Percentiles rank a stretch among this genome's conserved stretches.
phyloP scores from a whole-genome alignment of 2,797 vertebrate species.

The Borostomias antarcticus region DNA sequence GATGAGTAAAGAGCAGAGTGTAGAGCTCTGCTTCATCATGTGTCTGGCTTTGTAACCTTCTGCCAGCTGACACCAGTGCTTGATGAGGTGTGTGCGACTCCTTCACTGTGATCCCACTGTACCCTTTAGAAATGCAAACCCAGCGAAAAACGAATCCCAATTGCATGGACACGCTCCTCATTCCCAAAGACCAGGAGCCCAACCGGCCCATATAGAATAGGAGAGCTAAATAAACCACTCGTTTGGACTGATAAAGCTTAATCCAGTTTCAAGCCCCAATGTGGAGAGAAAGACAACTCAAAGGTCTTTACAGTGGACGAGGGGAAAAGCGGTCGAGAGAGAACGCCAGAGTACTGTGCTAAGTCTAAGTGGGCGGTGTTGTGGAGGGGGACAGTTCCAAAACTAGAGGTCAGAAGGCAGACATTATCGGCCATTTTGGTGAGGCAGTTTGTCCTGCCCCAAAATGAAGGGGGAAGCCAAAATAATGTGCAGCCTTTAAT shows the following conservation, averaged over 20 bases:
- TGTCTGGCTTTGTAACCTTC: slow-evolving; percentile 30
- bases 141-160: slow-evolving; percentile 64
- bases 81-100: slow-evolving; percentile 21
- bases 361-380: slow-evolving; percentile 72
- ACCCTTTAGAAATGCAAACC: slow-evolving; percentile 23
- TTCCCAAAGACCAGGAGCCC: slow-evolving; percentile 75
- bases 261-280: slow-evolving; percentile 81
- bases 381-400: slow-evolving; percentile 81
- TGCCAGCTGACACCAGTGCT: slow-evolving; percentile 15
- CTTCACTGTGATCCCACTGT: slow-evolving; percentile 32
- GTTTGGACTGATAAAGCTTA: slow-evolving; percentile 54
- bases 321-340: slow-evolving; percentile 85
- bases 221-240: slow-evolving; percentile 40
- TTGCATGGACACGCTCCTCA: slow-evolving; percentile 77
- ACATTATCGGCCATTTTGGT: slow-evolving; percentile 94
- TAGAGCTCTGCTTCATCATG: slow-evolving; percentile 30
- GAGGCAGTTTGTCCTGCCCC: slow-evolving; percentile 88
- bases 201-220: slow-evolving; percentile 67
- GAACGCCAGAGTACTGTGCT: slow-evolving; percentile 81
- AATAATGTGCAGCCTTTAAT: slow-evolving; percentile 91
- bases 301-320: slow-evolving; percentile 83
- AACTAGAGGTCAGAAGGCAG: slow-evolving; percentile 84
- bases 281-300: slow-evolving; percentile 75
- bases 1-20: slow-evolving; percentile 30
- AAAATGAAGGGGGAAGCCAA: slow-evolving; percentile 91